Conservation (phyloP, 1,140 invertebrate species). For the Sarcophaga bullata region DNA sequence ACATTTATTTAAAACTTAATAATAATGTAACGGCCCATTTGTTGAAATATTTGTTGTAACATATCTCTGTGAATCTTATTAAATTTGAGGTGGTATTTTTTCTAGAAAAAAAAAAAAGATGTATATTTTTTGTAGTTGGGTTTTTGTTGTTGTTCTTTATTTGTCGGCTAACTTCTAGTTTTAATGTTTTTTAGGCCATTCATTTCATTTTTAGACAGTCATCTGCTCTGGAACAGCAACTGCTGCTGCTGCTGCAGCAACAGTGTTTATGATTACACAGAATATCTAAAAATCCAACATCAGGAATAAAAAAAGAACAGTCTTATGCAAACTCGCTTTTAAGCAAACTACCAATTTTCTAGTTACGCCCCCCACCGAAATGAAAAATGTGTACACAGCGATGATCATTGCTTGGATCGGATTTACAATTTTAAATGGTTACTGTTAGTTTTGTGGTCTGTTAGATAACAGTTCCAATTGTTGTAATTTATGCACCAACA, state of each 20-base stretch:
- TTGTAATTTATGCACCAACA: not conserved
- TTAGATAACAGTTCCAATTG: too few relatives aligned
- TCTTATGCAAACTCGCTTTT: constrained; percentile 39
- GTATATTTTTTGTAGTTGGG: not conserved
- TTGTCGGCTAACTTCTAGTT: not conserved
- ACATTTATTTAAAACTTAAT: too few relatives aligned
- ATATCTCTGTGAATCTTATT: not conserved
- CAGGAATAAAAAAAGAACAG: too few relatives aligned
- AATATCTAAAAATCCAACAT: not conserved
- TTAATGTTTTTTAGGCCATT: not conserved
- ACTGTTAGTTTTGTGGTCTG: too few relatives aligned
- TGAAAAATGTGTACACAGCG: constrained; percentile 12
- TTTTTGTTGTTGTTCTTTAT: not conserved
- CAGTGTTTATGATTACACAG: too few relatives aligned
- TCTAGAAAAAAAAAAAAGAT: not conserved
- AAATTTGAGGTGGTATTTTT: not conserved
- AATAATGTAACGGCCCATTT: too few relatives aligned
- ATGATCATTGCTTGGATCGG: not conserved
- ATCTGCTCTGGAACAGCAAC: not conserved
- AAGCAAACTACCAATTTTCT: constrained; percentile 48
- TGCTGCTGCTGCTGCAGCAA: not conserved
- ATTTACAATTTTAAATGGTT: not conserved
- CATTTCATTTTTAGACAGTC: constrained; percentile 7
- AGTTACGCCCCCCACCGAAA: constrained; percentile 44
- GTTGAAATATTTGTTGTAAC: too few relatives aligned